Evolutionary conservation across 1,140 invertebrate genomes (phyloP), one percentile per base, ranked within the genome.

Genomic region (Panagrolaimus sp.): DNA sequence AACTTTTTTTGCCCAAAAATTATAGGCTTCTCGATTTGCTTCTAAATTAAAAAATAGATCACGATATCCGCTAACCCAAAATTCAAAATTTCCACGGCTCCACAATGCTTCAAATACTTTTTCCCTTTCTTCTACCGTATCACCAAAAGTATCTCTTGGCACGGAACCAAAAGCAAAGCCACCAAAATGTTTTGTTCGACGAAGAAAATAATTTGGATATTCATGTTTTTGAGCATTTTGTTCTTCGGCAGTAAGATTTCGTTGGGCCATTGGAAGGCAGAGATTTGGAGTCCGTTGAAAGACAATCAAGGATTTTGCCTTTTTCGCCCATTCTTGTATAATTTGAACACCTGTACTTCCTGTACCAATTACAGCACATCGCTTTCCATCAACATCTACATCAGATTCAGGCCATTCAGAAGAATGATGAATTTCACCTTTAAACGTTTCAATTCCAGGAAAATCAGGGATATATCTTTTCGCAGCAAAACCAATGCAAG

Each of bases 271-370:
- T 45, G 38, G n/a, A 20, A 63, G 23, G 31, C 27, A 16, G n/a
- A 43, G 20, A 20, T 63, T 63, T 9, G 62, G 62, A 7, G 62
- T 63, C 16, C 62, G 25, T 20, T 63, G 62, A 45, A 63, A 43
- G 0, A 63, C 62, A 14, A 23, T n/a, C 5, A 63, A 5, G 7
- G 23, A 20, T 23, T 16, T 43, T 0, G 38, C 14, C 4, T 14
- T 14, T 44, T 63, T 63, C 11, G 25, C 31, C n/a, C 31, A 43
- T 7, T 16, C 62, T 45, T 38, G 62, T 20, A 63, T 63, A 45
- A 38, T 43, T 45, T 63, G 62, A 13, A 43, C 44, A 11, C 62
- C 62, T 3, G 62, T 43, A 8, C 31, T 13, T 5, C 62, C 62
- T 42, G 62, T 63, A 9, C 62, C 62, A 44, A 63, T 43, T 9